Evolutionary conservation across 2,113 vertebrate genomes (phyloP).

Genomic region (Anseranas semipalmata): DNA sequence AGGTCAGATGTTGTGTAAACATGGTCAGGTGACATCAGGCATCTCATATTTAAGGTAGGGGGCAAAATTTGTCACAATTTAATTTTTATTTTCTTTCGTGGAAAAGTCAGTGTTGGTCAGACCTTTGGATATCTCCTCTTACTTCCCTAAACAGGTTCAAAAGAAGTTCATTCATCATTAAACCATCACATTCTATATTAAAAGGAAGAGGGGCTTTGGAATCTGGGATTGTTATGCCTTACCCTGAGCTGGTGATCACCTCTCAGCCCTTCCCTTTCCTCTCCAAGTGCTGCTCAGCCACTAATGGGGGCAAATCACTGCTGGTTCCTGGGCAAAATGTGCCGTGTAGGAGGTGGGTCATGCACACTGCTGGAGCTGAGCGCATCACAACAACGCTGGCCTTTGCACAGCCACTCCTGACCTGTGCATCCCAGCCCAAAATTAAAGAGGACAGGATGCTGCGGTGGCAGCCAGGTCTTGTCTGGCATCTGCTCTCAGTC

Average conservation of each 20-base stretch:
- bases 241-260: background rate
- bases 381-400: accelerated
- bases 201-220: background rate
- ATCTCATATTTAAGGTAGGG: background rate
- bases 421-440: too few relatives aligned
- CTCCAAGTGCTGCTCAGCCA: accelerated
- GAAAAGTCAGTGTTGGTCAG: background rate
- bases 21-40: background rate
- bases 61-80: background rate
- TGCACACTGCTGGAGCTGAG: background rate
- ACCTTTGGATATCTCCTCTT: background rate
- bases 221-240: background rate
- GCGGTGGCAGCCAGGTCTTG: too few relatives aligned
- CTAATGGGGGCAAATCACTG: background rate
- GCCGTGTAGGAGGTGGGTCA: background rate
- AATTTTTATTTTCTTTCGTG: background rate
- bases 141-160: background rate
- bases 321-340: background rate
- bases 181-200: background rate
- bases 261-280: background rate
- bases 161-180: background rate
- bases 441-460: too few relatives aligned
- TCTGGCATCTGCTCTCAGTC: background rate
- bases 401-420: too few relatives aligned
- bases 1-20: background rate